These are phyloP conservation scores for Rhineura floridana DNA, from an alignment of 2,113 vertebrate species.

Conservation along the genomic window DNA sequence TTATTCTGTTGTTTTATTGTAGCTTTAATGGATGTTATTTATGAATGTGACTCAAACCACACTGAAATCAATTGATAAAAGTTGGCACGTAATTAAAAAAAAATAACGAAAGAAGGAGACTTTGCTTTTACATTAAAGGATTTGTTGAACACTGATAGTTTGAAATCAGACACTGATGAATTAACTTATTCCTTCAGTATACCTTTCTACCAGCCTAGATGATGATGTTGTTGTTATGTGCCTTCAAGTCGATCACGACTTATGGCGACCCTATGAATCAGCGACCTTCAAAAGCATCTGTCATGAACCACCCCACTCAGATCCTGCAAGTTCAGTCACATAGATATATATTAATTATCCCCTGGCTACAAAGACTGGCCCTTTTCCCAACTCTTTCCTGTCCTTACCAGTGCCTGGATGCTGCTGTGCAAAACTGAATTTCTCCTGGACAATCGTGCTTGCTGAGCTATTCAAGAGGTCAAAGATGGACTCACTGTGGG, in stretches of 20 bases:
- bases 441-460: background rate
- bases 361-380: background rate
- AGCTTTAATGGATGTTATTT: background rate
- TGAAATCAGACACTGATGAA: background rate
- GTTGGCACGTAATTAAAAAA: background rate
- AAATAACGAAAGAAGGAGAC: background rate
- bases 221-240: too few species aligned
- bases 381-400: background rate
- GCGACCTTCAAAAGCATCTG: too few species aligned
- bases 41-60: background rate
- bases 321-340: too few species aligned
- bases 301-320: too few species aligned
- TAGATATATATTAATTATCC: background rate
- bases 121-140: background rate
- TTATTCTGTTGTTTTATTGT: background rate
- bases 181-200: background rate
- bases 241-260: too few species aligned
- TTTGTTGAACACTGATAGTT: background rate
- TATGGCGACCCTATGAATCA: too few species aligned
- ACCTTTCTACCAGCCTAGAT: background rate
- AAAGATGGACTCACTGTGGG: conserved; percentile 62
- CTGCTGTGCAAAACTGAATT: conserved; percentile 51
- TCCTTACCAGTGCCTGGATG: conserved; percentile 61
- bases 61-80: background rate
- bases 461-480: conserved; percentile 51